Evolutionary conservation across 2,113 vertebrate genomes (phyloP).

Genomic region (Platichthys stellatus): DNA sequence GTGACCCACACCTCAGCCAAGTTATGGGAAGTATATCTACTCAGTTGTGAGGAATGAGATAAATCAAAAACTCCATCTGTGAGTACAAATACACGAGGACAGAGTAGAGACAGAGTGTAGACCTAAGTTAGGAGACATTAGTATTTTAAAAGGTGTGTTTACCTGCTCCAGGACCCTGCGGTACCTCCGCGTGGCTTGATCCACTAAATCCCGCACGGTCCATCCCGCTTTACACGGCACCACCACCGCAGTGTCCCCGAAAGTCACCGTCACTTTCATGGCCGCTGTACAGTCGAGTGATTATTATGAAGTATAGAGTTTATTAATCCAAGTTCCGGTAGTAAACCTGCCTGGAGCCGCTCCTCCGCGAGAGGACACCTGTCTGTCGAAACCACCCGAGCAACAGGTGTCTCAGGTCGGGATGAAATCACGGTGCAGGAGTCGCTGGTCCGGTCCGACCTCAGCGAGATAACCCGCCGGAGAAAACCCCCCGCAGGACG

Average conservation of each 20-base stretch:
- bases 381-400: conserved; percentile 50
- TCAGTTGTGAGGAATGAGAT: not conserved
- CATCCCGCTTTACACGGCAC: conserved; percentile 90
- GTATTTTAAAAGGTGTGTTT: conserved; percentile 14
- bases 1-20: not conserved
- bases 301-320: not conserved
- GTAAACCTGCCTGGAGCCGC: not conserved
- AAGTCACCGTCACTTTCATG: conserved; percentile 95
- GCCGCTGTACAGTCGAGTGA: not conserved
- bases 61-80: accelerated
- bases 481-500: not conserved
- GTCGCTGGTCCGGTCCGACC: not conserved
- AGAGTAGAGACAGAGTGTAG: not conserved
- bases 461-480: not conserved
- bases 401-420: conserved; percentile 79
- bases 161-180: conserved; percentile 88
- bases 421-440: conserved; percentile 39
- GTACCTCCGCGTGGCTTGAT: conserved; percentile 90
- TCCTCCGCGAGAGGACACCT: conserved; percentile 45
- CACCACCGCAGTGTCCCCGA: conserved; percentile 88
- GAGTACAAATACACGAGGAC: accelerated
- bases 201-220: conserved; percentile 88
- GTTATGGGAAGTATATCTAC: not conserved
- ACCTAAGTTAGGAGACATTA: not conserved
- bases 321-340: conserved; percentile 6